Evolutionary conservation across 2,888 invertebrate genomes (phyloP).

Genomic region (Vannuccia rotundouncinata): DNA sequence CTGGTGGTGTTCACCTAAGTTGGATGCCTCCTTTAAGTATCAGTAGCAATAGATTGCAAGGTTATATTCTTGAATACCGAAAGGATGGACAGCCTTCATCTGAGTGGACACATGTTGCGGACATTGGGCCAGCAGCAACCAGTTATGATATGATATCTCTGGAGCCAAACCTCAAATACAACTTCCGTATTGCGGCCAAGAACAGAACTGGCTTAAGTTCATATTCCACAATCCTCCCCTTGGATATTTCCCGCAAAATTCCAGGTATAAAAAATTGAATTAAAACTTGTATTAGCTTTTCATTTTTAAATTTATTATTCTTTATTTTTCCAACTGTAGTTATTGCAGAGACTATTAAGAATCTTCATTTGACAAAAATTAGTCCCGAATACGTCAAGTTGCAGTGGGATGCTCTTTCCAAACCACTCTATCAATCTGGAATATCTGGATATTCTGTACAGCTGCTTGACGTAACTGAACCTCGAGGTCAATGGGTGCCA

Average conservation of each 20-base stretch:
- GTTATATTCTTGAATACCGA: background rate
- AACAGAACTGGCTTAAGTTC: slow-evolving; percentile 43
- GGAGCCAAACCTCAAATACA: background rate
- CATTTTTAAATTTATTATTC: background rate
- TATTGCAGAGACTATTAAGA: background rate
- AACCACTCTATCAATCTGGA: background rate
- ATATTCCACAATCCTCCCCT: background rate
- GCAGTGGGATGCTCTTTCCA: background rate
- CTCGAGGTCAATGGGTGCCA: background rate
- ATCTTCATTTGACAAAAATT: background rate
- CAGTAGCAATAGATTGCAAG: background rate
- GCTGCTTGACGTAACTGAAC: background rate
- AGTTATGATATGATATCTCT: background rate
- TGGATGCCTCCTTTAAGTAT: background rate
- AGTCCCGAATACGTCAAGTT: background rate
- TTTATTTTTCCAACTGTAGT: background rate
- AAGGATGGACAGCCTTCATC: background rate
- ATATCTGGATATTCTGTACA: background rate
- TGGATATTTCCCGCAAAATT: background rate
- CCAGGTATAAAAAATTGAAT: background rate
- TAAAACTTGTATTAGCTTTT: background rate
- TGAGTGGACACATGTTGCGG: background rate
- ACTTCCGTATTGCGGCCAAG: slow-evolving; percentile 42
- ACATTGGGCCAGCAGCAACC: background rate
- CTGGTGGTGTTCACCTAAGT: background rate